These are phyloP conservation scores for Sminthurides aquaticus DNA, from an alignment of 2,888 invertebrate genomes.

Conservation along the genomic window DNA sequence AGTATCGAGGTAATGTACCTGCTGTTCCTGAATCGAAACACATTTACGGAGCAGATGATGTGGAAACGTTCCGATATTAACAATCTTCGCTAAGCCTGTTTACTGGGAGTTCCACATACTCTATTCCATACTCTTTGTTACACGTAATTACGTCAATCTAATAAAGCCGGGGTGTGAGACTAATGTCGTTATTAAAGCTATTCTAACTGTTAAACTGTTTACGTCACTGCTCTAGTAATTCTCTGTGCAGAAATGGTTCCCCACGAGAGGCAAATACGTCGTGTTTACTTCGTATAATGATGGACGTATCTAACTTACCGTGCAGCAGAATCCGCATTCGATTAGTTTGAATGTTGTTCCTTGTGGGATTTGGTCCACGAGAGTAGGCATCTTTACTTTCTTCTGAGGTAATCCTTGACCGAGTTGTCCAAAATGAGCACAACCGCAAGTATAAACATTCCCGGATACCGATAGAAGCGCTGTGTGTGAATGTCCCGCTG, in stretches of 20 bases:
- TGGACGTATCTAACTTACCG: no score
- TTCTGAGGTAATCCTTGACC: constrained; percentile 60
- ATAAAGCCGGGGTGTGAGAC: no score
- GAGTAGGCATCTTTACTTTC: constrained; percentile 43
- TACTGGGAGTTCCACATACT: no score
- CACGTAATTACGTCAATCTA: no score
- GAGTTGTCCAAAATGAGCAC: constrained; percentile 82
- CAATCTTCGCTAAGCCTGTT: no score
- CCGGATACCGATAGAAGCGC: constrained; percentile 71
- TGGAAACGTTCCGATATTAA: constrained; percentile 1
- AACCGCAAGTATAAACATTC: constrained; percentile 72
- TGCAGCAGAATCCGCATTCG: constrained; percentile 37
- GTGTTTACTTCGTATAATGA: no score
- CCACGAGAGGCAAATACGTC: no score
- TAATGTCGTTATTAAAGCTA: no score
- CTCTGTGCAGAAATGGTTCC: no score
- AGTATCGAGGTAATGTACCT: neutral
- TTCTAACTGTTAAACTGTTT: no score
- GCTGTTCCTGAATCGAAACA: neutral
- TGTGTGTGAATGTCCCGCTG: constrained; percentile 85
- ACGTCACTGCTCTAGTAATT: no score
- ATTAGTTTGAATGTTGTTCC: constrained; percentile 34
- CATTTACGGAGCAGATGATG: neutral
- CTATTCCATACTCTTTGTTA: no score
- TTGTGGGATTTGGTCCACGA: constrained; percentile 27